A percentile compares a stretch with the other conserved stretches of the same genome.
phyloP scores from a whole-genome alignment of 2,888 invertebrate genomes.

The Hirtodrosophila confusa region DNA sequence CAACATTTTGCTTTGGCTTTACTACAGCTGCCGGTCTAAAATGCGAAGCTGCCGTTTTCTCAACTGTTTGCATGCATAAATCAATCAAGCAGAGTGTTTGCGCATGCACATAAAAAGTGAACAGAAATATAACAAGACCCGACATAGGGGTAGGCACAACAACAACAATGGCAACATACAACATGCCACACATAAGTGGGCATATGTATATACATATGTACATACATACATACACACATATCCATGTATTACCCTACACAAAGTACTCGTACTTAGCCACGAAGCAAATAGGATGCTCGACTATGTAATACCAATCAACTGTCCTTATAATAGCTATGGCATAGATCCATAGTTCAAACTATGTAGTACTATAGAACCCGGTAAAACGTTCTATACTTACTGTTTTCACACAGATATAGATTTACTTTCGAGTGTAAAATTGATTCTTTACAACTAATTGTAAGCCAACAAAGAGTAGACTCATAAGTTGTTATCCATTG shows the following conservation, averaged over 20 bases:
- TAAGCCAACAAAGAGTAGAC: too few relatives aligned
- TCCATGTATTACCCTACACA: background rate
- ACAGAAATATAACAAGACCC: slow-evolving; percentile 25
- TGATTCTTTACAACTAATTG: too few relatives aligned
- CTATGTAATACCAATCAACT: background rate
- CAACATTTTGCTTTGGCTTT: slow-evolving; percentile 22
- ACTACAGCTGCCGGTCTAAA: slow-evolving; percentile 17
- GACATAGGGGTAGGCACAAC: slow-evolving; percentile 39
- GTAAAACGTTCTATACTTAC: too few relatives aligned
- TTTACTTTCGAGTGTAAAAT: too few relatives aligned
- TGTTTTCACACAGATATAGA: too few relatives aligned
- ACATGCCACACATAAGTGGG: slow-evolving; percentile 1
- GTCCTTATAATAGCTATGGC: too few relatives aligned
- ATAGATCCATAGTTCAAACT: too few relatives aligned
- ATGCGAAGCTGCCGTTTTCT: slow-evolving; percentile 8
- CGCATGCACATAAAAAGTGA: slow-evolving; percentile 38
- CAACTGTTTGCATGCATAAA: slow-evolving; percentile 65
- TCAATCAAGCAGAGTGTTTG: slow-evolving; percentile 74
- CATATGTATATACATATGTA: background rate
- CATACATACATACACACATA: too few relatives aligned
- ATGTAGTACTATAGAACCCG: too few relatives aligned
- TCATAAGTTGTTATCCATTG: too few relatives aligned
- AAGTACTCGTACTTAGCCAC: background rate
- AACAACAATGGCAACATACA: slow-evolving; percentile 14
- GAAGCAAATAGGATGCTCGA: slow-evolving; percentile 1